Evolutionary conservation across 64 coral and sea anemone genomes (phyloP), one percentile per base, ranked within the genome.

Genomic region (Platygyra sinensis): DNA sequence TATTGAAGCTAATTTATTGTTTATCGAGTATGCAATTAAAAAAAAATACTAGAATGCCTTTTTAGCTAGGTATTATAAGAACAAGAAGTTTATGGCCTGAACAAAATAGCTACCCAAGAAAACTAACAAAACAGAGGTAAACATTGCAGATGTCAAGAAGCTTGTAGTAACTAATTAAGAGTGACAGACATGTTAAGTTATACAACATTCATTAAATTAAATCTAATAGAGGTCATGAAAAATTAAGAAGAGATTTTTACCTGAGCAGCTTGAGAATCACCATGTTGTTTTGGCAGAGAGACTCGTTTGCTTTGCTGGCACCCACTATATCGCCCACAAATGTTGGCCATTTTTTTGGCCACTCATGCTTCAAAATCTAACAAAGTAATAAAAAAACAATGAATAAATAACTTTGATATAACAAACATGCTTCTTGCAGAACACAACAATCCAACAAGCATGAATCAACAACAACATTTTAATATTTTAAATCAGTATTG

Each of bases 201-300:
- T 28, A 69, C 30, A 83, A 29, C 13, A 54, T 52, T 62, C 8
- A 62, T 59, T 17, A 39, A 54, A 36, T 55, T 73, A 12, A 49
- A 75, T 65, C 73, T 91, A 7, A 30, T 76, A 72, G 22, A 27
- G 65, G 24, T 20, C 11, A 57, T 57, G 4, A 57, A 57, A 57
- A 57, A 57, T 57, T n/a, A 76, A 52, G 55, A 36, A 20, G 42
- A 5, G 62, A 64, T 22, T 25, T 13, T 72, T 89, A 99, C 97
- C 97, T 99, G 33, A 99, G 90, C 16, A 99, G 77, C 55, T 95
- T 99, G 4, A 99, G 72, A 89, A 99, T 99, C 27, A 93, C 92
- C 97, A 99, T 99, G 89, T 99, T 99, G 67, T 99, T 99, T 55
- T 99, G 94, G 75, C 97, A 99, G 25, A 99, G 91, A 10, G 97